These are phyloP conservation scores for Cheiracanthium punctorium DNA, from an alignment of 2,888 invertebrate species.

Conservation along the genomic window DNA sequence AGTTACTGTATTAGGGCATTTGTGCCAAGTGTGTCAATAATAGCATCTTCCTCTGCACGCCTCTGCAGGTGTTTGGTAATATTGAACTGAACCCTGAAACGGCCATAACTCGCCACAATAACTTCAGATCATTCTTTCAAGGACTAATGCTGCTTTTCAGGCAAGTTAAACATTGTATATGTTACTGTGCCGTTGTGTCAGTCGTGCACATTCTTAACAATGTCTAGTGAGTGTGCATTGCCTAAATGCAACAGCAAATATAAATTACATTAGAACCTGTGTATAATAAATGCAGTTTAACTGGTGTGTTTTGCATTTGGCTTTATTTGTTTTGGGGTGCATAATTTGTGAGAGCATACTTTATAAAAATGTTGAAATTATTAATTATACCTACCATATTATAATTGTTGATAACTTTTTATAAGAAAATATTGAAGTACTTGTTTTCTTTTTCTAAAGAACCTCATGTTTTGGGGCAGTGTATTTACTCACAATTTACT, in stretches of 20 bases:
- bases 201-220: slow-evolving; percentile 40
- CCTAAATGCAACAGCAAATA: neutral
- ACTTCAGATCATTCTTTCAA: slow-evolving; percentile 99
- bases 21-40: slow-evolving; percentile 38
- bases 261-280: neutral
- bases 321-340: too few relatives aligned
- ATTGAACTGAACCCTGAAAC: slow-evolving; percentile 92
- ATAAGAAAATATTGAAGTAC: too few relatives aligned
- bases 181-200: slow-evolving; percentile 60
- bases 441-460: too few relatives aligned
- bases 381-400: too few relatives aligned
- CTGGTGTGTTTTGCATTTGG: too few relatives aligned
- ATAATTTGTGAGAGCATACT: too few relatives aligned
- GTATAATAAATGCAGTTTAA: too few relatives aligned
- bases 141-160: slow-evolving; percentile 99
- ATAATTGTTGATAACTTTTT: too few relatives aligned
- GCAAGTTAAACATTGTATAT: slow-evolving; percentile 80
- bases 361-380: too few relatives aligned
- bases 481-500: too few relatives aligned
- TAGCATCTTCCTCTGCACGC: slow-evolving; percentile 66
- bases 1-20: slow-evolving; percentile 38
- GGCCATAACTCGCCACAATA: slow-evolving; percentile 99
- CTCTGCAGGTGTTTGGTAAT: slow-evolving; percentile 96
- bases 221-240: slow-evolving; percentile 11
- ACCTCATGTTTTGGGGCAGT: too few relatives aligned